Conservation (phyloP, 2,888 invertebrate genomes). For the Epicampocera succincta region DNA sequence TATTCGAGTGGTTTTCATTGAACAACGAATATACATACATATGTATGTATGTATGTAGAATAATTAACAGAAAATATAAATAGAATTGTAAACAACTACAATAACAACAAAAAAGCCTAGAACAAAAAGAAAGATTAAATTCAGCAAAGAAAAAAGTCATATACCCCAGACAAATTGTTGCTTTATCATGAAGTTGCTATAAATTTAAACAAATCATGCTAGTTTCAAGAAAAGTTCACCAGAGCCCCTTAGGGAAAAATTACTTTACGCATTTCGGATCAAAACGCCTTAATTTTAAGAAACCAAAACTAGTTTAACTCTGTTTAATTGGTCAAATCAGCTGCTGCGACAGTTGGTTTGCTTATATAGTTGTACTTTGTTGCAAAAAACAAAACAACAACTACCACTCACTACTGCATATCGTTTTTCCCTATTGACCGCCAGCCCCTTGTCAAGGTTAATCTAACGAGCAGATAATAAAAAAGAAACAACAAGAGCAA, state of each 20-base stretch:
- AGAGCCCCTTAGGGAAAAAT: background rate
- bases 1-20: conserved; percentile 29
- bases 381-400: conserved; percentile 4
- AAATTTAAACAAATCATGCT: background rate
- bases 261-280: background rate
- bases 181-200: conserved; percentile 5
- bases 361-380: background rate
- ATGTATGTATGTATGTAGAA: too few relatives aligned
- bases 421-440: conserved; percentile 70
- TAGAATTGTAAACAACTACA: conserved; percentile 40
- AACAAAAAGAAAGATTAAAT: background rate
- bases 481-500: conserved; percentile 42
- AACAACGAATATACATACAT: conserved; percentile 9
- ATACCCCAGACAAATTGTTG: background rate
- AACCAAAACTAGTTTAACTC: background rate
- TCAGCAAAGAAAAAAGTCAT: conserved; percentile 1
- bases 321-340: conserved; percentile 3
- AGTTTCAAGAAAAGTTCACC: background rate
- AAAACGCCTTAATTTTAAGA: background rate
- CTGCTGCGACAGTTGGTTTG: background rate
- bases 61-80: conserved; percentile 41
- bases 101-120: conserved; percentile 12
- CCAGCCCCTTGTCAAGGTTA: conserved; percentile 70
- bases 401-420: conserved; percentile 68
- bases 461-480: conserved; percentile 50